Conservation (phyloP, 2,888 invertebrate species). For the Eupithecia subumbrata region DNA sequence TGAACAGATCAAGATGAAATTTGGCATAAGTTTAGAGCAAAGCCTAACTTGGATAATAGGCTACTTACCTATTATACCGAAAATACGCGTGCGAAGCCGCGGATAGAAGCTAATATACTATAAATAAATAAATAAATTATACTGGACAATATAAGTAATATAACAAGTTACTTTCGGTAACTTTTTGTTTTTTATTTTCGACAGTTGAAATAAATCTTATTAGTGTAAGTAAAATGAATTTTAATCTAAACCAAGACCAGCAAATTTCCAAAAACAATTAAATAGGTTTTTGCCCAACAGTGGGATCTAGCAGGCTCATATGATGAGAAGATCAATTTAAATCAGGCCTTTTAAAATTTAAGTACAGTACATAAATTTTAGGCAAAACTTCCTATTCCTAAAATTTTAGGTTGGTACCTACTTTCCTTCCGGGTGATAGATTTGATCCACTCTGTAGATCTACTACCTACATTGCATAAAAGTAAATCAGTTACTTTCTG, state of each 20-base stretch:
- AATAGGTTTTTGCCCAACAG: background rate
- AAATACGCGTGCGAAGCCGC: no score
- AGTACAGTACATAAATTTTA: background rate
- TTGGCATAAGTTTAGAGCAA: no score
- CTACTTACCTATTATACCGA: no score
- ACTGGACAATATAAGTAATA: background rate
- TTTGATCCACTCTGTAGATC: background rate
- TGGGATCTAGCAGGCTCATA: background rate
- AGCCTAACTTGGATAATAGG: no score
- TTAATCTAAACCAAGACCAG: background rate
- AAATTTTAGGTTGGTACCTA: background rate
- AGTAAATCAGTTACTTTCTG: conserved; percentile 73
- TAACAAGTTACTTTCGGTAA: background rate
- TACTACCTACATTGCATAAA: conserved; percentile 50
- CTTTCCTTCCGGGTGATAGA: background rate
- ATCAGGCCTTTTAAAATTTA: background rate
- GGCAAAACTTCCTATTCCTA: background rate
- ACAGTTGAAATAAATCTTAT: background rate
- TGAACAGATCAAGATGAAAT: no score
- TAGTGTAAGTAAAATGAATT: background rate
- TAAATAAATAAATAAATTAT: no score
- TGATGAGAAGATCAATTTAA: background rate
- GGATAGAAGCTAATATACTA: no score
- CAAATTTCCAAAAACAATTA: background rate
- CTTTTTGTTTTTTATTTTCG: background rate